phyloP scores from a whole-genome alignment of 2,797 vertebrate species.

The Gymnoscopelus microlampas region DNA sequence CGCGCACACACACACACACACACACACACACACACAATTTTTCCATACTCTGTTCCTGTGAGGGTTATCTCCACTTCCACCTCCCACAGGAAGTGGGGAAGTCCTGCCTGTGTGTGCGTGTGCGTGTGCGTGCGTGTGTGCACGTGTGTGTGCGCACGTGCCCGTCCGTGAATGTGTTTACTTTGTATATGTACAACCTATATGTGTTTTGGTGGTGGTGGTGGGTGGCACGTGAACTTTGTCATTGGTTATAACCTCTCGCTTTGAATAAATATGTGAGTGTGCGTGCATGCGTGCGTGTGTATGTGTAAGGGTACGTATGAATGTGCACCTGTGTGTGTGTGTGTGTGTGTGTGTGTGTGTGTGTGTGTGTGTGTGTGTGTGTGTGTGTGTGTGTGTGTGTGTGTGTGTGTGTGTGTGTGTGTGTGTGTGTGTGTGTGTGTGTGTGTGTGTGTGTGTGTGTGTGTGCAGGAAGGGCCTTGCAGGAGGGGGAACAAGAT shows the following conservation, averaged over 20 bases:
- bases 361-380: constrained; percentile 40
- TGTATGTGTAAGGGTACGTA: background rate
- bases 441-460: background rate
- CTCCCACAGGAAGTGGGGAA: constrained; percentile 43
- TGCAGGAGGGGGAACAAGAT: constrained; percentile 35
- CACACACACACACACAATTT: constrained; percentile 9
- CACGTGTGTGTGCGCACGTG: too few species aligned
- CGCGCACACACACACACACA: constrained; percentile 19
- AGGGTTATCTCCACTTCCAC: constrained; percentile 37
- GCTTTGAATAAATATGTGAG: background rate
- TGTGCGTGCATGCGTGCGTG: background rate
- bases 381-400: constrained; percentile 15
- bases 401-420: constrained; percentile 24
- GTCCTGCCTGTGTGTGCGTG: constrained; percentile 35
- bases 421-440: background rate
- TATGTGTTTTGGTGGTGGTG: constrained; percentile 4
- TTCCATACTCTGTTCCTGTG: constrained; percentile 18
- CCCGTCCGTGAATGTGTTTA: background rate
- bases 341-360: constrained; percentile 14
- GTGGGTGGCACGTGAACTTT: background rate
- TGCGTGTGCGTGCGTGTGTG: background rate
- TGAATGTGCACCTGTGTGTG: background rate
- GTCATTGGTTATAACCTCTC: background rate
- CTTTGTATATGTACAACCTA: background rate
- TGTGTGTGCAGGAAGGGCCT: constrained; percentile 47